These are phyloP conservation scores for Drosophila nasuta DNA, from an alignment of 1,140 invertebrate species.

Conservation along the genomic window DNA sequence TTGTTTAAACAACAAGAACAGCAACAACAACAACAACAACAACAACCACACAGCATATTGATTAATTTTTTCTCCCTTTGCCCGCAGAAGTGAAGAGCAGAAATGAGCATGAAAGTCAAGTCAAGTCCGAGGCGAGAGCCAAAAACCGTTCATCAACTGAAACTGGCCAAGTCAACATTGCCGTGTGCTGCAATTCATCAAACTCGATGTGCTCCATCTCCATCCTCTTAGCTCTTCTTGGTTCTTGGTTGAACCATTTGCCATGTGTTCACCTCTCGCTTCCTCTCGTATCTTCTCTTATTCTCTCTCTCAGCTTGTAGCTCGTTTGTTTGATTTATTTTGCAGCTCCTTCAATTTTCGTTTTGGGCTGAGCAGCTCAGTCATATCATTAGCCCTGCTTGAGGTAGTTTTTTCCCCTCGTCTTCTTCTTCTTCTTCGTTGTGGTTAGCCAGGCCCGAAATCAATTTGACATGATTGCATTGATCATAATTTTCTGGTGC, in stretches of 20 bases:
- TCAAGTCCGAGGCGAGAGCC: constrained; percentile 3
- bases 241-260: constrained; percentile 2
- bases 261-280: too few relatives aligned
- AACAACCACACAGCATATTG: constrained; percentile 58
- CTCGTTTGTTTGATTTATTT: constrained; percentile 75
- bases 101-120: neutral
- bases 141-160: constrained; percentile 45
- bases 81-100: constrained; percentile 26
- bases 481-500: constrained; percentile 69
- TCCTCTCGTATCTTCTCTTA: too few relatives aligned
- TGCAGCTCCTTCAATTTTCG: constrained; percentile 73
- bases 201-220: constrained; percentile 28
- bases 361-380: constrained; percentile 18
- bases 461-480: constrained; percentile 79
- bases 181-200: constrained; percentile 74
- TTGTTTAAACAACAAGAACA: constrained; percentile 59
- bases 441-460: constrained; percentile 50
- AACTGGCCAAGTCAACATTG: constrained; percentile 56
- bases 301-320: constrained; percentile 8
- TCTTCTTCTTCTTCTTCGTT: constrained; percentile 26
- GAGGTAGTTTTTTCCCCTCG: neutral
- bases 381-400: constrained; percentile 57
- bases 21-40: constrained; percentile 19
- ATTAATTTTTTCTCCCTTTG: constrained; percentile 61
- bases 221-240: too few relatives aligned